Percentiles rank a stretch among this genome's conserved stretches.
Evolutionary conservation across 2,797 vertebrate genomes (phyloP).

Genomic region (Danio aesculapii): DNA sequence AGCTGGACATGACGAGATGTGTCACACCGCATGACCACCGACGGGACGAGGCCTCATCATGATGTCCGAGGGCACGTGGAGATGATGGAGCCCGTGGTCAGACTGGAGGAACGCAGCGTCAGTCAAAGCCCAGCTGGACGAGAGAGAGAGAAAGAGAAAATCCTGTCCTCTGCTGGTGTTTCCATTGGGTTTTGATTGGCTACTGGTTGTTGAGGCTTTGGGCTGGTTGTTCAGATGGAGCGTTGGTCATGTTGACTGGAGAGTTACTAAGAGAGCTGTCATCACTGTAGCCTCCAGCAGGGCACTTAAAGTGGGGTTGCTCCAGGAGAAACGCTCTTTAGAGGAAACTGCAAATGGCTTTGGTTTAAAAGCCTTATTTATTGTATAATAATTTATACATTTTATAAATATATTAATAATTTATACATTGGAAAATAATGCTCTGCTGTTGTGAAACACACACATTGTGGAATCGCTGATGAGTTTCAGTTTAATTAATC

Average conservation of each 20-base stretch:
- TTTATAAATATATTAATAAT: too few species aligned
- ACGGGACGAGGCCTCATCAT: conserved; percentile 39
- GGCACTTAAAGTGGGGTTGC: conserved; percentile 28
- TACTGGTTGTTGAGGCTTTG: conserved; percentile 22
- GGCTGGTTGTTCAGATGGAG: conserved; percentile 17
- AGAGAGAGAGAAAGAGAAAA: background rate
- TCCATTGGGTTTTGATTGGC: background rate
- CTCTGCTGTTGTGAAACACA: background rate
- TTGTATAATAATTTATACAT: too few species aligned
- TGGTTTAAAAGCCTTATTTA: background rate
- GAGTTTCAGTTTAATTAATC: too few species aligned
- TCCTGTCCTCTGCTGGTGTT: background rate
- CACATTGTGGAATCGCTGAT: too few species aligned
- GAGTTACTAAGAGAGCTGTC: conserved; percentile 4
- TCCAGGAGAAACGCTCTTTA: background rate
- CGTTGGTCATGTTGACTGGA: conserved; percentile 3
- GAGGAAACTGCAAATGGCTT: conserved; percentile 11
- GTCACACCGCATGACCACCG: conserved; percentile 48
- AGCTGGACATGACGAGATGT: conserved; percentile 45
- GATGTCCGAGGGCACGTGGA: conserved; percentile 22
- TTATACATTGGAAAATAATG: background rate
- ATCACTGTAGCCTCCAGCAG: background rate
- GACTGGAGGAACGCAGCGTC: conserved; percentile 1
- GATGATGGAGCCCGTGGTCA: conserved; percentile 16
- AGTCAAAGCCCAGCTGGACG: background rate